Evolutionary conservation across 2,797 vertebrate species (phyloP), one percentile per base, ranked within the genome.

Genomic region (Hyperoplus immaculatus): DNA sequence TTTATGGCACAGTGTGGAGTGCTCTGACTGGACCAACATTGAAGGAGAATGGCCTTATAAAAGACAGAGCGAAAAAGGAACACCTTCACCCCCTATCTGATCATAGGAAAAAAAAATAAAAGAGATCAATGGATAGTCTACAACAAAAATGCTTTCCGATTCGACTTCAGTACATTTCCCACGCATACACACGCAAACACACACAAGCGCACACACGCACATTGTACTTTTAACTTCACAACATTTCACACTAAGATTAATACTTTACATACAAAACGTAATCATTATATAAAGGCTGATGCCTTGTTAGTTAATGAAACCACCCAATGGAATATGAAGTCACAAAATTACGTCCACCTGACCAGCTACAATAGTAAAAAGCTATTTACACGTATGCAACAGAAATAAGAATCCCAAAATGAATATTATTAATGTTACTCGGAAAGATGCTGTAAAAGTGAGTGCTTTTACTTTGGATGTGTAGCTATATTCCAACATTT

Each of bases 11-110:
- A 29, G 29, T 77, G 71, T 57, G 62, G 81, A 87, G 53, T 63
- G 88, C 87, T 88, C 78, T 80, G 67, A 56, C 72, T 81, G 81
- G 42, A 36, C 21, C 80, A 53, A 63, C 81, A 82, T 87, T 88
- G 88, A 82, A 88, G 72, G 61, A 72, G 82, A 84, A 83, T 78
- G 76, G 36, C 58, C 76, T 83, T 70, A 71, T 81, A 78, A 89
- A 29, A 72, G 70, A 57, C 66, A 79, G 67, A 47, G 53, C 39
- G 55, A 59, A 75, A 75, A n/a, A 85, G 58, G 72, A 55, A 84
- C 49, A 9, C 59, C 21, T 58, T 36, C 3, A 0, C 1, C 56
- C 46, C 42, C 46, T 21, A 39, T 57, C 13, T 53, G 49, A 21
- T 80, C 42, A 36, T 15, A 21, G 2, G 29, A 13, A 72, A 61